Evolutionary conservation across 2,888 invertebrate genomes (phyloP).

Genomic region (Macrosoma leucophasiata): DNA sequence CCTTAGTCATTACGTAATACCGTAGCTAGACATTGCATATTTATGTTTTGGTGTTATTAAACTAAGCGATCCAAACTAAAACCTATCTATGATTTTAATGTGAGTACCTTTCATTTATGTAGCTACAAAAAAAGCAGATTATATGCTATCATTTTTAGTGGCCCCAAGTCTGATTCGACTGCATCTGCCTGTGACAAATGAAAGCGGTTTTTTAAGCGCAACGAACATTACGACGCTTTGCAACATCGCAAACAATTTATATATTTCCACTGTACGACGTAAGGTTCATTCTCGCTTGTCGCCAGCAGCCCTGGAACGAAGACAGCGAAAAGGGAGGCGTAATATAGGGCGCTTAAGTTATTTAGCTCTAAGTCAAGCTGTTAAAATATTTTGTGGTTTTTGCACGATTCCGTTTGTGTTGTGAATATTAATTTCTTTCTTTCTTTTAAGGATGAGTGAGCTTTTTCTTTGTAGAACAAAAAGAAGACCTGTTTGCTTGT

Average conservation of each 20-base stretch:
- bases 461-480: too few relatives aligned
- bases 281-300: conserved; percentile 28
- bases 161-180: conserved; percentile 52
- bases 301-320: too few relatives aligned
- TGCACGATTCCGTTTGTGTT: too few relatives aligned
- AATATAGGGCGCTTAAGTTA: conserved; percentile 7
- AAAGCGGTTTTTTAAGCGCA: conserved; percentile 70
- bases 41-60: too few relatives aligned
- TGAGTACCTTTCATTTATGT: too few relatives aligned
- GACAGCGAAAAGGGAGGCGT: conserved; percentile 6
- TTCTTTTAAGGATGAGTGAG: too few relatives aligned
- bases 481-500: too few relatives aligned
- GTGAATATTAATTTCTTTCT: too few relatives aligned
- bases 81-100: too few relatives aligned
- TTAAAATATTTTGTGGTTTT: conserved; percentile 4
- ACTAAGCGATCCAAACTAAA: too few relatives aligned
- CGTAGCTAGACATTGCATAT: too few relatives aligned
- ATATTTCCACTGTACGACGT: conserved; percentile 24
- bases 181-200: conserved; percentile 72
- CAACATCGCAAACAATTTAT: conserved; percentile 22
- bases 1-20: too few relatives aligned
- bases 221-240: conserved; percentile 45
- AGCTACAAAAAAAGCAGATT: conserved; percentile 8
- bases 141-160: conserved; percentile 33
- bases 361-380: conserved; percentile 1